Base-by-base conservation (phyloP, 2,888 invertebrate species). In the Camptogramma bilineatum region DNA sequence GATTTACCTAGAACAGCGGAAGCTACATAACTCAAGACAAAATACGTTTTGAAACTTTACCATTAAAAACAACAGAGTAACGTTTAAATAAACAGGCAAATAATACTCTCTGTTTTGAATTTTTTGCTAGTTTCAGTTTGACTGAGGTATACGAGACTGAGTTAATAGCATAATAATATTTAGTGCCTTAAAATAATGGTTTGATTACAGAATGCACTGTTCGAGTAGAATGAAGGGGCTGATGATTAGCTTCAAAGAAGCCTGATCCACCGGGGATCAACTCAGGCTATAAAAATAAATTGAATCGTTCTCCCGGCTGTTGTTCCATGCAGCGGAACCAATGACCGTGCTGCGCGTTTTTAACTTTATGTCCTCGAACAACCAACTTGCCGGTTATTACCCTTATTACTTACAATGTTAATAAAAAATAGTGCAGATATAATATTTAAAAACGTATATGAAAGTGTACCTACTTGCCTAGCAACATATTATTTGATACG, bases 231-330 rank as follows among this genome's bases (percentile, higher is more conserved):
- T 88, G 82, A 84, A 84, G 83, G 75, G 84, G 82, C 73, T 83
- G 82, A 88, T 88, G 88, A 90, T 88, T 88, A 67, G 63, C 67
- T 71, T 75, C 75, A 76, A 70, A 80, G 81, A 78, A 84, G 83
- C 80, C 82, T 84, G 86, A 85, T 85, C 85, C 87, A 81, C 80
- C 78, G 82, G 82, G 89, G 86, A 89, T 89, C 87, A 86, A 81
- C 81, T 80, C 73, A 64, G 79, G 85, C 89, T 86, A 90, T 91
- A 90, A 91, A 91, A 91, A 85, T 89, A 91, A 90, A 91, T 92
- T 91, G 90, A 92, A 92, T 91, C 87, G 90, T 88, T 86, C 88
- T 86, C 81, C 76, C 72, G 83, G 83, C 83, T 85, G 84, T 84
- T 85, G 84, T 87, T 87, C 74, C 77, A 78, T 78, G 80, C 76